Base-by-base conservation (phyloP, 1,140 invertebrate genomes). In the Sweltsa coloradensis region DNA sequence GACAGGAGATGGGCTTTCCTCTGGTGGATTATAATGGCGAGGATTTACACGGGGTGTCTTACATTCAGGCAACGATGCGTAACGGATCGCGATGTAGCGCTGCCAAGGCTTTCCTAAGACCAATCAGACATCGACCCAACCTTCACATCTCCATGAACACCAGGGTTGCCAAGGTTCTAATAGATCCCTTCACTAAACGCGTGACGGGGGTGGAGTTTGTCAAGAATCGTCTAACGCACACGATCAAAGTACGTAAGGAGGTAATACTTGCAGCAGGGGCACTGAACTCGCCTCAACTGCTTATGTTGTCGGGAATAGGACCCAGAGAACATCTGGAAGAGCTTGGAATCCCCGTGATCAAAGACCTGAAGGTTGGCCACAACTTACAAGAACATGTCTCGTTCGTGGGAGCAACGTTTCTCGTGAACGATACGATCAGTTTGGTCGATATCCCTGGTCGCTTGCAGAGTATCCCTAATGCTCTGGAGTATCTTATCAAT, bases 291-390 rank as follows among this genome's bases (percentile, higher is more conserved):
- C 86, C 89, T 1, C 85, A 89, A 48, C 53, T 94, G 14, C 69
- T 95, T 11, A 87, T 93, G 44, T 64, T 81, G 1, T 83, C 79
- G 22, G 91, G 91, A 0, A 75, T 94, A 21, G 90, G 90, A 0
- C 88, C 88, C 0, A 71, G 66, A 1, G 78, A 85, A 36, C 83
- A 94, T 55, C 64, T 97, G 1, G 57, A 75, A 46, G 74, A 83
- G 44, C 73, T 86, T 34, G 77, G 75, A 2, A 89, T 90, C 47
- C 79, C 80, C 0, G 71, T 86, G 0, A 51, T 89, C 2, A 76
- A 77, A 0, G 75, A 89, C 58, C 58, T 87, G 1, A 79, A 80
- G 57, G 52, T 51, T 19, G 60, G 60, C n/a, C 31, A 59, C 25
- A 86, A 86, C 57, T 61, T 86, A 2, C 83, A 82, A 7, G 82